These are phyloP conservation scores for Cinclus cinclus DNA, from an alignment of 2,113 vertebrate genomes.

Conservation along the genomic window DNA sequence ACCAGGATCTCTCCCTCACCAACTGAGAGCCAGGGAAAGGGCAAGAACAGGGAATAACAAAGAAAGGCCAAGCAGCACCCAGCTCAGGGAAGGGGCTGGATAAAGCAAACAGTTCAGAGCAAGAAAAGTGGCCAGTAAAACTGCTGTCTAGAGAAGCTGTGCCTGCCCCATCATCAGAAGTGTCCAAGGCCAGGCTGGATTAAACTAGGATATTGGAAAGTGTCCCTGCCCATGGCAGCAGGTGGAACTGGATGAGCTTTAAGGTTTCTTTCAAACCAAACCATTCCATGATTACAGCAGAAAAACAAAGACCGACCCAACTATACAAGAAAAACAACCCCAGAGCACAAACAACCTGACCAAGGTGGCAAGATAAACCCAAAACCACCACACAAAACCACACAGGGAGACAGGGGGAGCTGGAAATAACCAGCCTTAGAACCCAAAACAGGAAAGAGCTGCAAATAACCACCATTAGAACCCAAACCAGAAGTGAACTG, in stretches of 20 bases:
- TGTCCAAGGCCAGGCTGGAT: neutral
- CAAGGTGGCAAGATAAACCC: accelerated
- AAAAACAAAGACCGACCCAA: neutral
- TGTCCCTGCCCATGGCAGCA: neutral
- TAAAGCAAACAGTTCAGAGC: neutral
- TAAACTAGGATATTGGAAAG: neutral
- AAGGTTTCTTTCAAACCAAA: neutral
- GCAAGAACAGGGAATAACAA: neutral
- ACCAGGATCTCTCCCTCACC: neutral
- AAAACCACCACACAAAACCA: neutral
- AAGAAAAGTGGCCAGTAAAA: neutral
- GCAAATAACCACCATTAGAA: neutral
- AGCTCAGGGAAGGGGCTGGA: neutral
- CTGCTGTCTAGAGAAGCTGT: neutral
- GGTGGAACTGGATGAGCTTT: neutral
- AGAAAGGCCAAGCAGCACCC: neutral
- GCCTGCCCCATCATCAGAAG: neutral
- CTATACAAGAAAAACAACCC: neutral
- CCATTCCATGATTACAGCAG: neutral
- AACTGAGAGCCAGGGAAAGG: neutral
- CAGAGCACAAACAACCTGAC: neutral
- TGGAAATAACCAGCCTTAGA: neutral
- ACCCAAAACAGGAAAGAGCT: neutral
- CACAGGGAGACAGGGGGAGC: accelerated
- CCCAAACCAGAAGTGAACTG: neutral